Evolutionary conservation across 2,888 invertebrate genomes (phyloP).

Genomic region (Sceliomorpha sp.): DNA sequence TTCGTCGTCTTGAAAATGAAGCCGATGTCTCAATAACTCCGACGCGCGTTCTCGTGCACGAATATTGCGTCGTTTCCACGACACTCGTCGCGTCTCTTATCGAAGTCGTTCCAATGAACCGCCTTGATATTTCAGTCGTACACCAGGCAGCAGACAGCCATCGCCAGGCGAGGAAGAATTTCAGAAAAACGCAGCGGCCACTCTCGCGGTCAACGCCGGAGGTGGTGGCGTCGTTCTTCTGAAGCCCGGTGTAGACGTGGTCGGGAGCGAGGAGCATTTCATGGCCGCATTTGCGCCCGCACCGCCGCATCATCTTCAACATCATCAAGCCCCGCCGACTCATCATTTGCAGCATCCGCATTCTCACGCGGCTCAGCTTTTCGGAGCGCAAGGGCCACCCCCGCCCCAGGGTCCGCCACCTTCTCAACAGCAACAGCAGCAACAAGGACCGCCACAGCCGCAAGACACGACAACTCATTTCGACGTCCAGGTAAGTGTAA

Average conservation of each 20-base stretch:
- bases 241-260: slow-evolving; percentile 81
- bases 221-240: slow-evolving; percentile 82
- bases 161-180: slow-evolving; percentile 94
- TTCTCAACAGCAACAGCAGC: slow-evolving; percentile 75
- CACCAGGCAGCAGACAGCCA: slow-evolving; percentile 94
- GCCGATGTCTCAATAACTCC: too few relatives aligned
- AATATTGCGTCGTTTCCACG: too few relatives aligned
- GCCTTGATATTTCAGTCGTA: slow-evolving; percentile 84
- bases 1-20: too few relatives aligned
- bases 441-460: slow-evolving; percentile 76
- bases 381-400: slow-evolving; percentile 76
- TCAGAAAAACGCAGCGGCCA: slow-evolving; percentile 82
- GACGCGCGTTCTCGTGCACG: too few relatives aligned
- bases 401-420: slow-evolving; percentile 77
- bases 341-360: slow-evolving; percentile 82
- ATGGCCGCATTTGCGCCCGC: slow-evolving; percentile 80
- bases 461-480: slow-evolving; percentile 77
- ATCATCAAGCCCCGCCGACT: slow-evolving; percentile 81
- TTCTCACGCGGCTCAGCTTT: slow-evolving; percentile 81
- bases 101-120: slow-evolving; percentile 13
- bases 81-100: too few relatives aligned
- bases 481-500: slow-evolving; percentile 77
- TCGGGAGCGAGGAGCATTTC: slow-evolving; percentile 77
- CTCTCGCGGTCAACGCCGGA: slow-evolving; percentile 75
- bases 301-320: slow-evolving; percentile 82